Conservation (phyloP, 2,113 vertebrate genomes). For the Rhombomys opimus region DNA sequence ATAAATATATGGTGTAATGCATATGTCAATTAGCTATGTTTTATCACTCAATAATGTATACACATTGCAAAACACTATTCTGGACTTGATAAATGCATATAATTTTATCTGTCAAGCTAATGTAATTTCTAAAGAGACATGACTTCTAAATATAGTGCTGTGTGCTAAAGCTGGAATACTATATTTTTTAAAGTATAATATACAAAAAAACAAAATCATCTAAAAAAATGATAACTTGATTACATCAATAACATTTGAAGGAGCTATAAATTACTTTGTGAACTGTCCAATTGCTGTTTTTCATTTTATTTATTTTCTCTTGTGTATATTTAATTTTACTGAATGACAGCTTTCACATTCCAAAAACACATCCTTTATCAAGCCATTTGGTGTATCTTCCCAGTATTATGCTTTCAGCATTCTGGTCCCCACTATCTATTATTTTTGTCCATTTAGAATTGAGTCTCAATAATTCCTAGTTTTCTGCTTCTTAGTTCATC, state of each 20-base stretch:
- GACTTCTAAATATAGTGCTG: neutral
- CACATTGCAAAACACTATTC: neutral
- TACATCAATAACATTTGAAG: neutral
- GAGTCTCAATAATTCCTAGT: neutral
- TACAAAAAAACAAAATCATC: neutral
- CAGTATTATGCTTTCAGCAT: neutral
- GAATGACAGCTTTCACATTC: rapidly evolving
- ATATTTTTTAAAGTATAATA: neutral
- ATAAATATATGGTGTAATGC: neutral
- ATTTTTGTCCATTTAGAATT: neutral
- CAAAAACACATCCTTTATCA: neutral
- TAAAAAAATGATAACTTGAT: neutral
- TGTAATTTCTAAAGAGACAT: neutral
- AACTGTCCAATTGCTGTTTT: neutral
- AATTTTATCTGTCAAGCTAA: neutral
- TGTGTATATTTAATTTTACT: neutral
- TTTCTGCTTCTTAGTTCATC: neutral
- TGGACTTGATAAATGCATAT: neutral
- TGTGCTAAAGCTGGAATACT: no score
- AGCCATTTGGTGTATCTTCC: neutral
- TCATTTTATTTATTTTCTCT: neutral
- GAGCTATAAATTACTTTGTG: neutral
- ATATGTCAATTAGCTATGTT: neutral
- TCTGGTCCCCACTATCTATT: neutral
- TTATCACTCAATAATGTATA: neutral